Evolutionary conservation across 2,113 vertebrate genomes (phyloP), one percentile per base, ranked within the genome.

Genomic region (Prunella fulvescens): DNA sequence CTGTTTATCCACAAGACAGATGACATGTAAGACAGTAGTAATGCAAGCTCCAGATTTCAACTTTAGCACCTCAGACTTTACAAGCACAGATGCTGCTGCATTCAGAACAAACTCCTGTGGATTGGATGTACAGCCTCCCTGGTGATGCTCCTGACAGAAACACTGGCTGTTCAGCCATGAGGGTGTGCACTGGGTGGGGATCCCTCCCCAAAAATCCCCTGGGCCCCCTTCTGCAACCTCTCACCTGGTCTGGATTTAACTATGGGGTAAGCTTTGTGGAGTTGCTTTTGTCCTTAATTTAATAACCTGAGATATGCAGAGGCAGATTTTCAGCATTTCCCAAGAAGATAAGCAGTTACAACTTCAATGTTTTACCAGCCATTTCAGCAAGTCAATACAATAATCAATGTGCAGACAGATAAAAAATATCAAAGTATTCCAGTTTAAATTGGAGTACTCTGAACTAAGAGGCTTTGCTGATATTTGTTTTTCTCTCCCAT

Each of bases 1-100:
- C 80, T 81, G 88, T 90, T 94, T 90, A 84, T 90, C 67, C 90
- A 54, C 56, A 45, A 84, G 95, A 84, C 65, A 88, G 90, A 90
- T 76, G 80, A 76, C 37, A 90, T 48, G 71, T 45, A 88, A 90
- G 88, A 60, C 85, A 76, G 82, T 26, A 81, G 86, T 61, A 94
- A 93, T 84, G 94, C 76, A 57, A 88, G 85, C 76, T 86, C 82
- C 94, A 90, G 76, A 81, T 58, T 74, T 90, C 92, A 88, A 42
- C 76, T 85, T 77, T 62, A 91, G 67, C 90, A 88, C 72, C 92
- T 94, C 92, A 37, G 45, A 19, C 65, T 74, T 50, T 40, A 67
- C 48, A 71, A 73, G 84, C 47, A 80, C 66, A 91, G 92, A 95
- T 72, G 84, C 71, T 90, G 78, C 62, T 47, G 79, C 93, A 45